These are phyloP conservation scores for Bergia puertoricense DNA, from an alignment of 92 coral and sea anemone genomes.

Conservation along the genomic window DNA sequence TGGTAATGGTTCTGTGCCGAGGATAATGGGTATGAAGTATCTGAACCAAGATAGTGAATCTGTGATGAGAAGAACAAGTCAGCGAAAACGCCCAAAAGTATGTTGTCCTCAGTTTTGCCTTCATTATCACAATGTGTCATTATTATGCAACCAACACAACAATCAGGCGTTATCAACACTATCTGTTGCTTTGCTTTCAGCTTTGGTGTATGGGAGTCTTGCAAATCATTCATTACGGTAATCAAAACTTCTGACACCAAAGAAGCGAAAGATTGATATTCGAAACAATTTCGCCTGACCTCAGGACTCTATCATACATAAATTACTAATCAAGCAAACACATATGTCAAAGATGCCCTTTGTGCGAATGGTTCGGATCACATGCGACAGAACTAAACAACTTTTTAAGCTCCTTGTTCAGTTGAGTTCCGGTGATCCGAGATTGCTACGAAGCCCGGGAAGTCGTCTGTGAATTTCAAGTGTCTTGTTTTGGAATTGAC, in stretches of 20 bases:
- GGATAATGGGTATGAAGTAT: conserved; percentile 58
- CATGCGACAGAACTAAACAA: conserved; percentile 30
- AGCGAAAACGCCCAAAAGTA: conserved; percentile 99
- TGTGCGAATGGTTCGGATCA: not conserved
- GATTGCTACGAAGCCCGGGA: conserved; percentile 28
- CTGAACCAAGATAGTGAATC: conserved; percentile 64
- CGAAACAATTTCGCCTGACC: conserved; percentile 41
- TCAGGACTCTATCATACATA: conserved; percentile 44
- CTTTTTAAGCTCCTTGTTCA: not conserved
- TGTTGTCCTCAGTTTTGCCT: conserved; percentile 69
- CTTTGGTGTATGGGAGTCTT: not conserved
- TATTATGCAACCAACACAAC: conserved; percentile 41
- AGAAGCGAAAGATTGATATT: conserved; percentile 21
- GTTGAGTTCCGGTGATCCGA: conserved; percentile 20
- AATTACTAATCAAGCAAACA: conserved; percentile 39
- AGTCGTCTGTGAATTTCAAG: conserved; percentile 37
- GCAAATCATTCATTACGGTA: conserved; percentile 27
- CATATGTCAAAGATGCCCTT: not conserved
- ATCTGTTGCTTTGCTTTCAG: conserved; percentile 45
- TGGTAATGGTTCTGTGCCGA: conserved; percentile 59
- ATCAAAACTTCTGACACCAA: conserved; percentile 34
- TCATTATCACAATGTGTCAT: conserved; percentile 77
- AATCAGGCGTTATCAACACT: conserved; percentile 30
- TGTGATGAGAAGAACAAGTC: conserved; percentile 86
- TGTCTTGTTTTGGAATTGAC: conserved; percentile 16